These are phyloP conservation scores for Micromussa lordhowensis DNA, from an alignment of 92 coral and sea anemone species.

Conservation along the genomic window DNA sequence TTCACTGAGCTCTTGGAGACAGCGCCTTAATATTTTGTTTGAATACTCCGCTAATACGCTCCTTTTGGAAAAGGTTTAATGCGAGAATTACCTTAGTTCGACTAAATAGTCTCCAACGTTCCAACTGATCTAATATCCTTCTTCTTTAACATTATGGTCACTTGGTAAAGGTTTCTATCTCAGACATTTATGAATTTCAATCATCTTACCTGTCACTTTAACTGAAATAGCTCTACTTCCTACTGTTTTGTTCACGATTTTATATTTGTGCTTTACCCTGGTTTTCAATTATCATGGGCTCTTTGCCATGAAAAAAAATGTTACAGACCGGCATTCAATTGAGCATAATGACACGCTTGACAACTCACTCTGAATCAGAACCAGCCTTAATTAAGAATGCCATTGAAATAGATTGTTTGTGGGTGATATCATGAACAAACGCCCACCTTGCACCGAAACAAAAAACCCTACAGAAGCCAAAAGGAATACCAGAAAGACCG, in stretches of 20 bases:
- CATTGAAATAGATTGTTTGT: not conserved
- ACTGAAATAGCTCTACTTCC: not conserved
- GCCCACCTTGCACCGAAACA: conserved; percentile 16
- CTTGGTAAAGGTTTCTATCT: not conserved
- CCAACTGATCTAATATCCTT: too few species aligned
- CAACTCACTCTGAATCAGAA: not conserved
- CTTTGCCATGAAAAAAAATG: not conserved
- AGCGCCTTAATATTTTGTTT: too few species aligned
- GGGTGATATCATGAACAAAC: not conserved
- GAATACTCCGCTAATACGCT: not conserved
- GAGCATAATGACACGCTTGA: not conserved
- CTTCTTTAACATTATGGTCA: not conserved
- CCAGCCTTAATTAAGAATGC: not conserved
- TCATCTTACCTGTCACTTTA: not conserved
- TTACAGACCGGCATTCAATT: not conserved
- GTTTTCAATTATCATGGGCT: not conserved
- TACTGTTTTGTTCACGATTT: not conserved
- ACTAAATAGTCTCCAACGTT: too few species aligned
- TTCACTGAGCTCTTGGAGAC: too few species aligned
- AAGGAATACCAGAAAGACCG: conserved; percentile 11
- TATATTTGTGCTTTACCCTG: not conserved
- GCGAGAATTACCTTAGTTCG: not conserved
- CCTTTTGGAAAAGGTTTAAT: not conserved
- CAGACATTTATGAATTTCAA: not conserved
- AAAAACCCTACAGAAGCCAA: not conserved